phyloP scores from a whole-genome alignment of 2,113 vertebrate genomes.

The Amazona vittata region DNA sequence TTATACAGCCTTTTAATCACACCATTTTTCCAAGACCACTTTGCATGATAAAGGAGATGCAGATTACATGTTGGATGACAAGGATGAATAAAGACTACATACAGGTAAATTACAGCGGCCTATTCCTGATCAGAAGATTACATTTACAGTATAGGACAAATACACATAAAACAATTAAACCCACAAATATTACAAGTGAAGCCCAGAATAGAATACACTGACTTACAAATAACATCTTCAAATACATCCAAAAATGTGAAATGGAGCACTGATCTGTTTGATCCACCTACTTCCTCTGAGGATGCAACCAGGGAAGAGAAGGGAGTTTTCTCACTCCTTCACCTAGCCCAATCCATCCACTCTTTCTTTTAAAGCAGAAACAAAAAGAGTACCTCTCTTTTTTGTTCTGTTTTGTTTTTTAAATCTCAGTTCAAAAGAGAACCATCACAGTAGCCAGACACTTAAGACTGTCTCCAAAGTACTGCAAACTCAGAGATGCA shows the following conservation, averaged over 20 bases:
- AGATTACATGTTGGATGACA: slow-evolving; percentile 4
- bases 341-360: neutral
- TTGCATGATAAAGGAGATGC: neutral
- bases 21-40: neutral
- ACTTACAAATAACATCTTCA: slow-evolving; percentile 32
- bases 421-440: neutral
- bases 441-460: slow-evolving; percentile 25
- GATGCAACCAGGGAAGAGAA: neutral
- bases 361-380: slow-evolving; percentile 34
- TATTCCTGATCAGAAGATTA: neutral
- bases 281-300: neutral
- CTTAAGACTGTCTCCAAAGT: neutral
- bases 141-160: slow-evolving; percentile 37
- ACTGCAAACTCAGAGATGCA: neutral
- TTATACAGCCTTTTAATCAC: neutral
- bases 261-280: slow-evolving; percentile 39
- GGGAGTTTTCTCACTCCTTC: neutral
- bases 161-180: slow-evolving; percentile 19
- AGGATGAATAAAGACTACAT: neutral
- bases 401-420: neutral
- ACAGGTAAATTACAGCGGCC: neutral
- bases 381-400: neutral
- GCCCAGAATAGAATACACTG: neutral
- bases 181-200: slow-evolving; percentile 27
- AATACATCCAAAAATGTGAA: slow-evolving; percentile 33